These are phyloP conservation scores for Catharus bicknelli DNA, from an alignment of 2,113 vertebrate genomes.

Conservation along the genomic window DNA sequence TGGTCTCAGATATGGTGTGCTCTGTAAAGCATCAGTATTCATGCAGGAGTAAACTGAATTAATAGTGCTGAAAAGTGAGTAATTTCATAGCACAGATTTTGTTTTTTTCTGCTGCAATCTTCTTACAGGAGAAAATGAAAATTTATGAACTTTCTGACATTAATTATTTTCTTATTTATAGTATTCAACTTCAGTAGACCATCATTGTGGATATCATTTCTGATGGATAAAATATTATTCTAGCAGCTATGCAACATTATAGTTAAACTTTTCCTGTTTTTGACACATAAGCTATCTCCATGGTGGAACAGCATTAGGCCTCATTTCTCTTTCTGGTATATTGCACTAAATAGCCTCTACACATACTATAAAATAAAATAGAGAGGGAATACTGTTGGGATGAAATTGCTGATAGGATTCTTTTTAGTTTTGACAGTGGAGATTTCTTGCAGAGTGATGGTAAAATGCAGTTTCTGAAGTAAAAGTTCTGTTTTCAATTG, in stretches of 20 bases:
- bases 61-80: not conserved
- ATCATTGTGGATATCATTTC: not conserved
- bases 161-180: constrained; percentile 18
- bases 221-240: not conserved
- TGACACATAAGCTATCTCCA: not conserved
- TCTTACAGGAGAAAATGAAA: constrained; percentile 25
- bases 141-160: not conserved
- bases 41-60: not conserved
- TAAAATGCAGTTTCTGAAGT: not conserved
- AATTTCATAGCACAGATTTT: not conserved
- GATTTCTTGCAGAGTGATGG: not conserved
- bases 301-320: not conserved
- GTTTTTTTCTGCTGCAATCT: not conserved
- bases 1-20: not conserved
- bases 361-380: not conserved
- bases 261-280: not conserved
- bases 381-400: not conserved
- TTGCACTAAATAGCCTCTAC: not conserved
- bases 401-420: not conserved
- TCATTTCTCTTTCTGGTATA: not conserved
- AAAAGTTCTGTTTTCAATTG: not conserved
- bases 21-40: not conserved
- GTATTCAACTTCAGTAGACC: not conserved
- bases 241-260: not conserved
- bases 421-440: not conserved